These are phyloP conservation scores for Bradypodion pumilum DNA, from an alignment of 2,797 vertebrate genomes.

Conservation along the genomic window DNA sequence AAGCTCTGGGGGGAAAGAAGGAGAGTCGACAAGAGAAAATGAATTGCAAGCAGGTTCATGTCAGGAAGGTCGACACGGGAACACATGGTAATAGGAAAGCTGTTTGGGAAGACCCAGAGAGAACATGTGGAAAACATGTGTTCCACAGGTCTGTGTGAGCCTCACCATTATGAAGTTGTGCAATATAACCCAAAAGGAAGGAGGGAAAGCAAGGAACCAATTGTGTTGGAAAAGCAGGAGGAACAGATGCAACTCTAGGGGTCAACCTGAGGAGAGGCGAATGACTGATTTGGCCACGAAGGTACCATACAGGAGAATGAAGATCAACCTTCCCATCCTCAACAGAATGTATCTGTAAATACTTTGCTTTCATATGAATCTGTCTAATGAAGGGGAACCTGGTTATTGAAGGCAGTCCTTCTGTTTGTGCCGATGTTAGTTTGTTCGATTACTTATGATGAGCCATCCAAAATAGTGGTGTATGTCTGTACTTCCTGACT, in stretches of 20 bases:
- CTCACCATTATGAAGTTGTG: conserved; percentile 24
- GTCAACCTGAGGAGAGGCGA: neutral
- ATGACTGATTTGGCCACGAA: neutral
- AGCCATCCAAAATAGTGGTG: too few relatives aligned
- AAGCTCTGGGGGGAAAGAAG: neutral
- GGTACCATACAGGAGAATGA: neutral
- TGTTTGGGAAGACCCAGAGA: conserved; percentile 6
- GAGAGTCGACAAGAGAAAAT: conserved; percentile 12
- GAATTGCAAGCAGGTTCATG: neutral
- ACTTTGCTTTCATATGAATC: neutral
- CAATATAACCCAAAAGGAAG: conserved; percentile 48
- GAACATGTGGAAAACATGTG: conserved; percentile 62
- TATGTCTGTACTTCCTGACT: too few relatives aligned
- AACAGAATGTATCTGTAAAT: neutral
- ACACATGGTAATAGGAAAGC: conserved; percentile 37
- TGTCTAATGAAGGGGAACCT: neutral
- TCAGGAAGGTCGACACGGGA: conserved; percentile 10
- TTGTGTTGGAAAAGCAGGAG: conserved; percentile 24
- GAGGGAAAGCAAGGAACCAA: neutral
- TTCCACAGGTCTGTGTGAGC: conserved; percentile 23
- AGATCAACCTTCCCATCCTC: neutral
- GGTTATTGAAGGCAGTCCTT: too few relatives aligned
- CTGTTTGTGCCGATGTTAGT: too few relatives aligned
- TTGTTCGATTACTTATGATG: too few relatives aligned
- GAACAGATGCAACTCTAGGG: neutral